phyloP scores from a whole-genome alignment of 2,797 vertebrate genomes.

The Pseudotriccus pelzelni region DNA sequence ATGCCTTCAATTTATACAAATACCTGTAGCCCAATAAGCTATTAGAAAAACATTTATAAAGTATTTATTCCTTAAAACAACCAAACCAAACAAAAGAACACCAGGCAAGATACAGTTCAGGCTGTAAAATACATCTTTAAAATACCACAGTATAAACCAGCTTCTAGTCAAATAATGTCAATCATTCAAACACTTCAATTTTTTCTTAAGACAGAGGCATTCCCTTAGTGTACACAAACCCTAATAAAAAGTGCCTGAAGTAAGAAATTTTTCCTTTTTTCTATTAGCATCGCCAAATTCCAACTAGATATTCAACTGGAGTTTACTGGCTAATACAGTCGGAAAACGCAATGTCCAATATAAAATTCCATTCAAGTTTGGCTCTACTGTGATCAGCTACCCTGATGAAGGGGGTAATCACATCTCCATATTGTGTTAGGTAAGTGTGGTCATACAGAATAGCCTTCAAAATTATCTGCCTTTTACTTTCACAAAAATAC shows the following conservation, averaged over 20 bases:
- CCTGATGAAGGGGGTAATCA: not conserved
- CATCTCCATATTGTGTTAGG: not conserved
- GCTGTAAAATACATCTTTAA: not conserved
- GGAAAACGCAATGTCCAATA: not conserved
- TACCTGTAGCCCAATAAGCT: not conserved
- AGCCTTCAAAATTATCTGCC: not conserved
- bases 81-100: not conserved
- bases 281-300: not conserved
- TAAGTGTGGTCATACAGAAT: not conserved
- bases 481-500: not conserved
- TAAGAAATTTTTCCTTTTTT: not conserved
- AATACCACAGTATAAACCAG: not conserved
- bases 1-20: not conserved
- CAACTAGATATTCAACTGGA: not conserved
- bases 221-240: not conserved
- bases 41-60: not conserved
- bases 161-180: not conserved
- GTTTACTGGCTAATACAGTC: not conserved
- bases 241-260: not conserved
- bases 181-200: not conserved
- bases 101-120: not conserved
- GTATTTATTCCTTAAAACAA: not conserved
- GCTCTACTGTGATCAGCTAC: not conserved
- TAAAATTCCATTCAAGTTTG: not conserved
- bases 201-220: not conserved